Evolutionary conservation across 2,888 invertebrate species (phyloP).

Genomic region (Aradus depressus): DNA sequence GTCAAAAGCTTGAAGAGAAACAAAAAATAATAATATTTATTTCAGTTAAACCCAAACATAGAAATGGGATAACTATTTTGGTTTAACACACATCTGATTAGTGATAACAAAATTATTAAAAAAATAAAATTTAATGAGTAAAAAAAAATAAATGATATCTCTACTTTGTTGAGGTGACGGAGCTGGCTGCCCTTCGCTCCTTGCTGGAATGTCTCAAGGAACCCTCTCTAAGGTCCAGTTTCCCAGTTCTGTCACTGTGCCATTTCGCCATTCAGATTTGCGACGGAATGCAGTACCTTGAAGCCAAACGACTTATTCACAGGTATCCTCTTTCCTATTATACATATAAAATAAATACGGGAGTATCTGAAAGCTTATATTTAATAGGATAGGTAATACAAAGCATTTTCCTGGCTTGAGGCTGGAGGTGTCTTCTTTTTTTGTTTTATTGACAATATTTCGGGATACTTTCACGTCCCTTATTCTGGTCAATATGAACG

Average conservation of each 20-base stretch:
- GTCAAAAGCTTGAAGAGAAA: too few species aligned
- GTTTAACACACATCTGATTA: too few species aligned
- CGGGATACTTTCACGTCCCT: too few species aligned
- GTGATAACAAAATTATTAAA: too few species aligned
- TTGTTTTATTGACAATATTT: too few species aligned
- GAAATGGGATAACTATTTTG: too few species aligned
- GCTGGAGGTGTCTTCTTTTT: too few species aligned
- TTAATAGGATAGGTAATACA: background rate
- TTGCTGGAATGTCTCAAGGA: conserved; percentile 92
- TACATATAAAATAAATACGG: background rate
- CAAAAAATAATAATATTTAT: too few species aligned
- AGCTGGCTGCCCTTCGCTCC: conserved; percentile 88
- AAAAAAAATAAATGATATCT: background rate
- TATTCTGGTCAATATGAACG: too few species aligned
- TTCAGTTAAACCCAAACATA: too few species aligned
- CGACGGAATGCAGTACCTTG: conserved; percentile 96
- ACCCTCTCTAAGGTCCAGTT: conserved; percentile 76
- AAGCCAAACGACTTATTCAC: conserved; percentile 91
- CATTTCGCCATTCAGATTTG: conserved; percentile 93
- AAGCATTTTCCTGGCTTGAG: too few species aligned
- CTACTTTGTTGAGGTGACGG: conserved; percentile 59
- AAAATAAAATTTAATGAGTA: too few species aligned
- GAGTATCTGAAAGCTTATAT: background rate
- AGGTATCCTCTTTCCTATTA: conserved; percentile 41
- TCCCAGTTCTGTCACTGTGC: conserved; percentile 83